Base-by-base conservation (phyloP, 2,797 vertebrate species). In the Lagodon rhomboides region DNA sequence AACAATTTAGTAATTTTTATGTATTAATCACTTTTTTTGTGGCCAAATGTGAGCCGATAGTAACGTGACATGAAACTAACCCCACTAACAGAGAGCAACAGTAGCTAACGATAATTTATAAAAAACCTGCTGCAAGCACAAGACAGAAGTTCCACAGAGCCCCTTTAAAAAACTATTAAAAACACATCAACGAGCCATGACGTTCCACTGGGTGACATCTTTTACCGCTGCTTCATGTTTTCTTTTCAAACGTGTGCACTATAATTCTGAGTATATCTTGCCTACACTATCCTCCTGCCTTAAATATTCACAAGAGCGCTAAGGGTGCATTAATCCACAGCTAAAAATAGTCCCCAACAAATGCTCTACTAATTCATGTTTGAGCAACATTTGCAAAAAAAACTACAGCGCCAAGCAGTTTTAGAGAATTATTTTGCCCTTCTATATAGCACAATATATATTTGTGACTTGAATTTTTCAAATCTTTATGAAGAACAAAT, bases 281-380 rank as follows among this genome's bases (percentile, higher is more conserved):
- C 23, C 30, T 17, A 27, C 20, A 34, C 30, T 23, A 51, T 49
- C 11, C n/a, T 49, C 16, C 44, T 49, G 53, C 27, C 12, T 20
- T 23, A 27, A 27, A 67, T 22, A 12, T 18, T n/a, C 16, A 15
- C 12, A 23, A 12, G 4, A 20, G 15, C 11, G 25, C 12, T 12
- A 38, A 41, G 51, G 34, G 5, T 25, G 25, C 15, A 49, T 15
- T 49, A 47, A 61, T 47, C 4, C 3, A 0, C 3, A 18, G 9
- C 23, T 58, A 11, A 41, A 65, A 25, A 49, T 15, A 58, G n/a
- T 47, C 55, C 13, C 27, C 4, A 63, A 60, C 43, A 63, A 73
- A 55, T 64, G n/a, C 1, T 34, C 25, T 71, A 8, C 15, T 13
- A 23, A 18, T 3, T 54, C 20, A 34, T 49, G 27, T 41, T 15